phyloP scores from a whole-genome alignment of 2,888 invertebrate genomes.

The Eulithis testata region DNA sequence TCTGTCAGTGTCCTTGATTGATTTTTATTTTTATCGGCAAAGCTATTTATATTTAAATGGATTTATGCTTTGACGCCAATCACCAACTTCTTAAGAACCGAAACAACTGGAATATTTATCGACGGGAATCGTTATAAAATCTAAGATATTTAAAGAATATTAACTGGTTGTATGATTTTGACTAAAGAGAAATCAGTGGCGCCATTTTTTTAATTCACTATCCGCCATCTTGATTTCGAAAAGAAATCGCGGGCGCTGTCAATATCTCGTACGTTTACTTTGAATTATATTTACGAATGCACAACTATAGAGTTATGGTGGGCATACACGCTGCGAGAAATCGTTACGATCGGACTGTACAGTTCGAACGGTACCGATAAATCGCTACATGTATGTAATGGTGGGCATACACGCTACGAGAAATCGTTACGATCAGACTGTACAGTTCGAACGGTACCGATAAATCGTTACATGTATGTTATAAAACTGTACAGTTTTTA shows the following conservation, averaged over 20 bases:
- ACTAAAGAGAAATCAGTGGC: neutral
- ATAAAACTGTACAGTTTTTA: too few species aligned
- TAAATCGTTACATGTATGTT: too few species aligned
- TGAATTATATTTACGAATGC: conserved; percentile 12
- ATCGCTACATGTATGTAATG: too few species aligned
- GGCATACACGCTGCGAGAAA: too few species aligned
- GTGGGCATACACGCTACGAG: too few species aligned
- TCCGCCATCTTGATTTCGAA: too few species aligned
- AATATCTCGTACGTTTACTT: neutral
- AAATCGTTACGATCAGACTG: too few species aligned
- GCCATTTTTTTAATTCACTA: neutral
- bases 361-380: too few species aligned
- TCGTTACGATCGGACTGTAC: too few species aligned
- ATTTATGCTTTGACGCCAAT: conserved; percentile 14
- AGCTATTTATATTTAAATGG: conserved; percentile 20
- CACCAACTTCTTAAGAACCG: conserved; percentile 18
- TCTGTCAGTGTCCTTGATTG: conserved; percentile 9
- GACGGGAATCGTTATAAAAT: conserved; percentile 5
- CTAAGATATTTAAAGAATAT: neutral
- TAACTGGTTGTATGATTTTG: neutral
- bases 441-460: too few species aligned
- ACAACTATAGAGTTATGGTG: conserved; percentile 10
- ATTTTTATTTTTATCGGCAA: conserved; percentile 12
- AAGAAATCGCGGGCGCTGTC: too few species aligned
- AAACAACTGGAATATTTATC: conserved; percentile 26